Conservation (phyloP, 2,888 invertebrate genomes). For the Stenichneumon culpator region DNA sequence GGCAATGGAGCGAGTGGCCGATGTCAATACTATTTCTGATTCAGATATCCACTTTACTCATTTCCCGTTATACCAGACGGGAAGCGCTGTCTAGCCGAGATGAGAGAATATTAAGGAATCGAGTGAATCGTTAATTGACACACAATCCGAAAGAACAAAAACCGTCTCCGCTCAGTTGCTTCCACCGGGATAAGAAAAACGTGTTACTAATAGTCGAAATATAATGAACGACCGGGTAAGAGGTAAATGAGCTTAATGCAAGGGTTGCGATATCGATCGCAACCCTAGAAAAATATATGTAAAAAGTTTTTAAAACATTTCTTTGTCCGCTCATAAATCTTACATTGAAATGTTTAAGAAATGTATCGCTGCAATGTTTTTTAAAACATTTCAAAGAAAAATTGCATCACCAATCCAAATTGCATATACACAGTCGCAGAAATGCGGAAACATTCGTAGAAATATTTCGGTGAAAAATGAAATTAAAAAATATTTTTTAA, state of each 20-base stretch:
- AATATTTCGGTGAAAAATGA: no score
- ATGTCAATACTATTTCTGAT: neutral
- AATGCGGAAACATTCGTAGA: no score
- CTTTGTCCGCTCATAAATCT: no score
- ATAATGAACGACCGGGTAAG: neutral
- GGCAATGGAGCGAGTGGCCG: no score
- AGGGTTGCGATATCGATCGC: conserved; percentile 60
- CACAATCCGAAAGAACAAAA: neutral
- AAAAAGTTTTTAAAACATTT: no score
- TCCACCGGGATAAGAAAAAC: neutral
- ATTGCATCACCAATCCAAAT: no score
- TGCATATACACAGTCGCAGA: no score
- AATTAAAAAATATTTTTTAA: no score
- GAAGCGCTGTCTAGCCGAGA: neutral
- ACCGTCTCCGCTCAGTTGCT: neutral
- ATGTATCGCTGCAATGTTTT: no score
- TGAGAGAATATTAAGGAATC: conserved; percentile 2
- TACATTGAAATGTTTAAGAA: no score
- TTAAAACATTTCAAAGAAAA: no score
- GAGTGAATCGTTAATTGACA: conserved; percentile 20
- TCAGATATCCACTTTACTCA: neutral
- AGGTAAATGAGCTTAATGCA: neutral
- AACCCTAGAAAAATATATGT: no score
- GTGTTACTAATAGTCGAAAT: neutral
- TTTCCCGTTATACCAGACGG: neutral